phyloP scores from a whole-genome alignment of 2,113 vertebrate genomes.

The Nipponia nippon region DNA sequence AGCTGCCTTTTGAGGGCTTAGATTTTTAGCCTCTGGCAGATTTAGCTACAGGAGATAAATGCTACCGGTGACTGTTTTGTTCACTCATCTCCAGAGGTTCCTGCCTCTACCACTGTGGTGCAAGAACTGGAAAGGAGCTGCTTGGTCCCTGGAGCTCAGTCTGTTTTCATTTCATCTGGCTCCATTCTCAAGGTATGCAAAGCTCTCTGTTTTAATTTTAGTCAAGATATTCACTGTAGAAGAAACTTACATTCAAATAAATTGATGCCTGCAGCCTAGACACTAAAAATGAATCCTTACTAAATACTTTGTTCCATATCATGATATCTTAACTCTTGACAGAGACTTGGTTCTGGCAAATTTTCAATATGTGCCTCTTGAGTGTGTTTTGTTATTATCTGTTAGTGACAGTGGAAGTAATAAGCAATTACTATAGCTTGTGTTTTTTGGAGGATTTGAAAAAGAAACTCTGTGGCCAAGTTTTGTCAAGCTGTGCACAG shows the following conservation, averaged over 20 bases:
- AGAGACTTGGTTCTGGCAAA: not conserved
- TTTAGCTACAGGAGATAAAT: not conserved
- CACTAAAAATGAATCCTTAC: not conserved
- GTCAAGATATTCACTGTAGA: not conserved
- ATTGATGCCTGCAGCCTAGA: not conserved
- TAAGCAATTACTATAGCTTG: not conserved
- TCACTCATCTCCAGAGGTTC: not conserved
- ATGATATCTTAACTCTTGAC: not conserved
- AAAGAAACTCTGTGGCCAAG: not conserved
- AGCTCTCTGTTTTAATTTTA: not conserved
- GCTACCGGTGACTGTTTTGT: not conserved
- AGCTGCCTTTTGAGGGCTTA: not conserved
- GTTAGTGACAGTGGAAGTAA: not conserved
- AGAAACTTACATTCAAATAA: not conserved
- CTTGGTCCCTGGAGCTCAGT: not conserved
- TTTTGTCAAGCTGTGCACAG: not conserved
- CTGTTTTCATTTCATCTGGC: not conserved
- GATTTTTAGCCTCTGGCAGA: not conserved
- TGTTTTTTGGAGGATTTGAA: not conserved
- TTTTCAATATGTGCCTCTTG: not conserved
- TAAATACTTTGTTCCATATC: not conserved
- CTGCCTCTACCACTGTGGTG: not conserved
- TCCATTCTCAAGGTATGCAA: not conserved
- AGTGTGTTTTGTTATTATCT: not conserved
- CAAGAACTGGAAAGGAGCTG: not conserved